phyloP scores from a whole-genome alignment of 1,140 invertebrate species.

The Brachionus asplanchnoidis region DNA sequence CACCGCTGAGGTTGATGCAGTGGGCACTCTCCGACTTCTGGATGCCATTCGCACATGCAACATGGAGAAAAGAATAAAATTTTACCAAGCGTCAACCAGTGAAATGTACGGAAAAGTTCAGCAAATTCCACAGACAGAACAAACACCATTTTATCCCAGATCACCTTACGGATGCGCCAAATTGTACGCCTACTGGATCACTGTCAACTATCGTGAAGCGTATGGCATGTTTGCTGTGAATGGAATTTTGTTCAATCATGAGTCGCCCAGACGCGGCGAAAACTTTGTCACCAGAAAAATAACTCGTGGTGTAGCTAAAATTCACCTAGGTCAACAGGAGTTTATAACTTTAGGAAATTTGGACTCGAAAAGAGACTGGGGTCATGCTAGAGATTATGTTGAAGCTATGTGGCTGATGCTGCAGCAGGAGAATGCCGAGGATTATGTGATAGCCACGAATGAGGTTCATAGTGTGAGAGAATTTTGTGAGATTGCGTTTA shows the following conservation, averaged over 20 bases:
- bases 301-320: slow-evolving; percentile 92
- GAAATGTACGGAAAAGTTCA: slow-evolving; percentile 96
- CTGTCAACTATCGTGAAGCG: slow-evolving; percentile 93
- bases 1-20: slow-evolving; percentile 94
- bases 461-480: slow-evolving; percentile 88
- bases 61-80: slow-evolving; percentile 64
- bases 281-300: slow-evolving; percentile 99
- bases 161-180: slow-evolving; percentile 99
- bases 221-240: slow-evolving; percentile 97
- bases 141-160: slow-evolving; percentile 94
- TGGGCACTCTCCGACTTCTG: slow-evolving; percentile 87
- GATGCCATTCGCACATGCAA: slow-evolving; percentile 91
- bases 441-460: slow-evolving; percentile 95
- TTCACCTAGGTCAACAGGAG: slow-evolving; percentile 77
- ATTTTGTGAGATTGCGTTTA: slow-evolving; percentile 88
- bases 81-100: slow-evolving; percentile 84
- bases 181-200: slow-evolving; percentile 97
- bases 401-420: slow-evolving; percentile 99
- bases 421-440: slow-evolving; percentile 84
- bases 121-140: slow-evolving; percentile 93
- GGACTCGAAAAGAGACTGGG: slow-evolving; percentile 95
- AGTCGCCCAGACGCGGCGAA: slow-evolving; percentile 89
- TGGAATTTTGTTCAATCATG: slow-evolving; percentile 98
- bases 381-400: slow-evolving; percentile 96
- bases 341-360: slow-evolving; percentile 87